A percentile compares a stretch with the other conserved stretches of the same genome.
Conservation (phyloP, 1,140 invertebrate genomes). For the Penaeus indicus region DNA sequence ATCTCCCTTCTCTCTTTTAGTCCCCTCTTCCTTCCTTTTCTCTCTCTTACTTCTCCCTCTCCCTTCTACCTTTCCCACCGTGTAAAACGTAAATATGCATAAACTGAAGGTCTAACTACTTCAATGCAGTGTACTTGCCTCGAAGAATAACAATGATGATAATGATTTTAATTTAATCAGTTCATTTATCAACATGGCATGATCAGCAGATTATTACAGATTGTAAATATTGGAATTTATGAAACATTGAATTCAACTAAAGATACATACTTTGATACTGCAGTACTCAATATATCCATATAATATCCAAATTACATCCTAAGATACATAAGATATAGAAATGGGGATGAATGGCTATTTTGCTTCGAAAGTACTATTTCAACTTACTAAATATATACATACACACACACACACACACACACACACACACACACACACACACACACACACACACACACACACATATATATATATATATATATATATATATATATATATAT, state of each 20-base stretch:
- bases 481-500: conserved; percentile 40
- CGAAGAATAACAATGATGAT: too few species aligned
- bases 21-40: background rate
- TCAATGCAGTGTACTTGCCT: too few species aligned
- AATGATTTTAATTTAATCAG: too few species aligned
- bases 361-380: background rate
- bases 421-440: conserved; percentile 20
- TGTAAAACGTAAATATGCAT: too few species aligned
- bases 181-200: too few species aligned
- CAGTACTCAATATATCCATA: too few species aligned
- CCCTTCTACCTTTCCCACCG: background rate
- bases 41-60: background rate
- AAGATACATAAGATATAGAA: conserved; percentile 38
- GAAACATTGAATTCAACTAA: too few species aligned
- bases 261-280: too few species aligned
- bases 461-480: conserved; percentile 37
- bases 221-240: too few species aligned
- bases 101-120: too few species aligned
- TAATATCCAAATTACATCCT: too few species aligned
- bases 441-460: conserved; percentile 17
- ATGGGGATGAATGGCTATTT: conserved; percentile 19
- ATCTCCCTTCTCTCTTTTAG: background rate
- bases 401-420: background rate
- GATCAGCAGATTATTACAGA: too few species aligned
- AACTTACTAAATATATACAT: background rate